phyloP scores from a whole-genome alignment of 2,888 invertebrate genomes.

The Hydraecia micacea region DNA sequence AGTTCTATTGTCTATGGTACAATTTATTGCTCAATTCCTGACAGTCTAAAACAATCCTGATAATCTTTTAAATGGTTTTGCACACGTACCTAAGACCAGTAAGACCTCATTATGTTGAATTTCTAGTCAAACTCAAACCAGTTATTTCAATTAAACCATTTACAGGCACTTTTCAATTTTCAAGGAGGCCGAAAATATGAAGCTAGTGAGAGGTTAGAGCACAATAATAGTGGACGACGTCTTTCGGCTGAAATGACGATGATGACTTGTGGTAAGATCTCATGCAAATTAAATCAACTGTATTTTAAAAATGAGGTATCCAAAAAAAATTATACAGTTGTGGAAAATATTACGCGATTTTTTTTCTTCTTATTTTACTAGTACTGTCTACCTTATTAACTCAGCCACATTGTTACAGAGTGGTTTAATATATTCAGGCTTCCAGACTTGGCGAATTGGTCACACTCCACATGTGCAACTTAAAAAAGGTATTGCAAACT shows the following conservation, averaged over 20 bases:
- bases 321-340: conserved; percentile 12
- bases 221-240: no score
- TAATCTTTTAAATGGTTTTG: neutral
- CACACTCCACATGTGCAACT: conserved; percentile 43
- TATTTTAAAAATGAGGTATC: no score
- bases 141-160: no score
- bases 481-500: conserved; percentile 45
- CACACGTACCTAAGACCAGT: no score
- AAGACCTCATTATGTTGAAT: no score
- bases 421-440: conserved; percentile 43
- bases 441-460: conserved; percentile 56
- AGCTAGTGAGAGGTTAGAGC: no score
- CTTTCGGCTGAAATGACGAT: no score
- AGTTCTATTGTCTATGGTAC: conserved; percentile 23
- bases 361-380: neutral
- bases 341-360: conserved; percentile 7
- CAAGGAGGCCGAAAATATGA: no score
- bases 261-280: no score
- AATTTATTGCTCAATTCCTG: neutral
- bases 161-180: no score
- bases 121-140: no score
- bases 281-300: no score
- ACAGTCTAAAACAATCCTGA: neutral
- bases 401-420: conserved; percentile 34
- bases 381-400: conserved; percentile 14